Conservation (phyloP, 2,113 vertebrate species). For the Zeus faber region DNA sequence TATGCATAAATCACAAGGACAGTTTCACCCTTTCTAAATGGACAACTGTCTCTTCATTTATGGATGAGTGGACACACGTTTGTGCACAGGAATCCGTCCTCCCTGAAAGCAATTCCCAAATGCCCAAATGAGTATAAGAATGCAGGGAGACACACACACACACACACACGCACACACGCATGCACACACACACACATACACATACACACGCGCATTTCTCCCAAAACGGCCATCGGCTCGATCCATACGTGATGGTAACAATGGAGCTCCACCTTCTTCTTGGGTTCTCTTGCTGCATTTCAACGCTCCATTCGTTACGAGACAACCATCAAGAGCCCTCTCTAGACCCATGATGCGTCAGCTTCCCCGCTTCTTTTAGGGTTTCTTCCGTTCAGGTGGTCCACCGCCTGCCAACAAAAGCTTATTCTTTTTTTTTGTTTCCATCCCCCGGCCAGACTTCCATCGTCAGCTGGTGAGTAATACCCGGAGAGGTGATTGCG, state of each 20-base stretch:
- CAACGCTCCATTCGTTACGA: constrained; percentile 4
- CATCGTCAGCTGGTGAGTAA: constrained; percentile 30
- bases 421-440: neutral
- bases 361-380: neutral
- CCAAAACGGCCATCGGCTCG: constrained; percentile 11
- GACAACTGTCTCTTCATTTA: no score
- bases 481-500: constrained; percentile 28
- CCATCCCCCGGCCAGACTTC: constrained; percentile 15
- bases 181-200: constrained; percentile 6
- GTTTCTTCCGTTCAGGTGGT: constrained; percentile 18
- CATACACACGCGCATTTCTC: constrained; percentile 6
- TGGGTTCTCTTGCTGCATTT: constrained; percentile 3
- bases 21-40: no score
- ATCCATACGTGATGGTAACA: constrained; percentile 24
- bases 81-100: no score
- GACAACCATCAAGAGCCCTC: constrained; percentile 2
- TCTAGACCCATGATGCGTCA: constrained; percentile 15
- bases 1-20: no score
- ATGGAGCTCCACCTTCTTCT: neutral
- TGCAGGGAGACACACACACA: constrained; percentile 3
- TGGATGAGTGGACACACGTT: no score
- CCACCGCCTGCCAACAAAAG: constrained; percentile 16
- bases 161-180: constrained; percentile 20
- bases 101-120: no score
- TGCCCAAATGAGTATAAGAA: neutral